Evolutionary conservation across 2,113 vertebrate genomes (phyloP), one percentile per base, ranked within the genome.

Genomic region (Indicator indicator): DNA sequence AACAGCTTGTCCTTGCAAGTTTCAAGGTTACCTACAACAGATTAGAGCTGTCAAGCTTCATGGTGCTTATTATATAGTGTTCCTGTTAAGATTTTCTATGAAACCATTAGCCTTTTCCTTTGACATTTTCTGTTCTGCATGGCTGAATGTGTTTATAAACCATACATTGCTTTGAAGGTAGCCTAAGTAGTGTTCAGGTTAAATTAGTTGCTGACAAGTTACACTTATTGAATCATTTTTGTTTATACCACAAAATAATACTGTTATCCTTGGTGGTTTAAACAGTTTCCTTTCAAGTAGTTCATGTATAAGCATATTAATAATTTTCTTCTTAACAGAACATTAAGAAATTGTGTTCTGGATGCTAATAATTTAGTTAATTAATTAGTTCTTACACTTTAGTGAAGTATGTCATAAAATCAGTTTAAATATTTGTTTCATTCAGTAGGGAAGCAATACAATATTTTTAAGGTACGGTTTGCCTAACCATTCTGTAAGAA

Each of bases 41-140:
- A 93, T 98, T 96, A 96, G 71, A 94, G 91, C 55, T 96, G 95
- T 96, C 96, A 97, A 91, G 24, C 13, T 36, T 89, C 86, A 64
- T 74, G 76, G 75, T 70, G 32, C 77, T 95, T 96, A 86, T 96
- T 96, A 89, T 89, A 78, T 87, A 94, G 62, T 93, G 64, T 70
- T 96, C 71, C 55, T 95, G 67, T 91, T 96, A 89, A 95, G 42
- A 75, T 96, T 97, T 89, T 33, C 94, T 96, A 68, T 93, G 92
- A 97, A 97, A 93, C 55, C 60, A 72, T 96, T 97, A 96, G 95
- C 86, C 83, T 96, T 97, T 97, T 93, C 93, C 90, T 95, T 96
- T 97, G 96, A 94, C 93, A 97, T 96, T 97, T 97, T 91, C 69
- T 90, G 89, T 96, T 97, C 93, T 95, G 90, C 96, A 95, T 94